These are phyloP conservation scores for Leptodactylus fallax DNA, from an alignment of 2,797 vertebrate species.

Conservation along the genomic window DNA sequence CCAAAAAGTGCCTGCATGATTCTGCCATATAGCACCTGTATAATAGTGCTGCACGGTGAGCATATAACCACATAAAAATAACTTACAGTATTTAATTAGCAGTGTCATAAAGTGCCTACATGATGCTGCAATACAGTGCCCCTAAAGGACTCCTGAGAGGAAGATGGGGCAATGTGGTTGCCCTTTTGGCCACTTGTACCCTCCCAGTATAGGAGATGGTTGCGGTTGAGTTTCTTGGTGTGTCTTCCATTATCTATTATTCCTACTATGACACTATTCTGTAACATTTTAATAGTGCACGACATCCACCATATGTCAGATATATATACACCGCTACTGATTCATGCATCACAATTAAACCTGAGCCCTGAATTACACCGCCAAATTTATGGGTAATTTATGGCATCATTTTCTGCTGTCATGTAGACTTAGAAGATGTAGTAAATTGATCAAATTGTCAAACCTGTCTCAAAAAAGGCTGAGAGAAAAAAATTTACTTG, in stretches of 20 bases:
- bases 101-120: too few species aligned
- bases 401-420: background rate
- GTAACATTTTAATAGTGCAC: background rate
- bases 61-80: too few species aligned
- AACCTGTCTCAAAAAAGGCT: background rate
- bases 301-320: background rate
- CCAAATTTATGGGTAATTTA: conserved; percentile 15
- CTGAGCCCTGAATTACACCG: background rate
- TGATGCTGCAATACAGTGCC: too few species aligned
- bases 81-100: too few species aligned
- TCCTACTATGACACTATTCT: background rate
- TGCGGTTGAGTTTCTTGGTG: background rate
- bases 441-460: conserved; percentile 24
- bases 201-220: too few species aligned
- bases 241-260: background rate
- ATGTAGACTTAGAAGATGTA: background rate
- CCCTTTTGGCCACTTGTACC: too few species aligned
- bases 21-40: too few species aligned
- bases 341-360: conserved; percentile 24
- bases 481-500: background rate
- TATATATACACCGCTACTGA: background rate
- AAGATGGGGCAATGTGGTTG: background rate
- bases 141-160: too few species aligned
- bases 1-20: too few species aligned
- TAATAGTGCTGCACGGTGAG: too few species aligned